Conservation (phyloP, 2,888 invertebrate genomes). For the Salticus scenicus region DNA sequence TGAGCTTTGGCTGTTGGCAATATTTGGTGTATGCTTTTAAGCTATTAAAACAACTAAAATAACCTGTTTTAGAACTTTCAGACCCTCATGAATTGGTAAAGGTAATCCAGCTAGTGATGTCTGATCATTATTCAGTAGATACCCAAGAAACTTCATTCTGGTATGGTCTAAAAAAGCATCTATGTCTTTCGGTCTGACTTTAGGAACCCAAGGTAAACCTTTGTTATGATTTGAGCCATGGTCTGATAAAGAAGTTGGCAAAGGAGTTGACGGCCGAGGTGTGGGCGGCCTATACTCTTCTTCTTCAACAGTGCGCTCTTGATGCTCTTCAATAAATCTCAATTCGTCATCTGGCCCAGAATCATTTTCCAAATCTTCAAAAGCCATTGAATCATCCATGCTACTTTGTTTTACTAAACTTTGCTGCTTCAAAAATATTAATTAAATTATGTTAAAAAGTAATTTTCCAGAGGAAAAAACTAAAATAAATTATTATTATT, state of each 20-base stretch:
- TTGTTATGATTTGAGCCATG: conserved; percentile 72
- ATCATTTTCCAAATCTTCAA: conserved; percentile 82
- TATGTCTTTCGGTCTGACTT: conserved; percentile 94
- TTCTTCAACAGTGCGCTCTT: conserved; percentile 35
- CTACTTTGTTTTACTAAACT: conserved; percentile 94
- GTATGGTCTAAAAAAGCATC: conserved; percentile 94
- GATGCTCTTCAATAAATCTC: conserved; percentile 76
- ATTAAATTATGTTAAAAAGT: too few species aligned
- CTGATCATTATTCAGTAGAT: conserved; percentile 87
- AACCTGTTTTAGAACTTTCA: conserved; percentile 88
- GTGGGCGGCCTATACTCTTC: conserved; percentile 77
- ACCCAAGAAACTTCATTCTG: conserved; percentile 96
- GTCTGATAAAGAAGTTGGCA: conserved; percentile 72
- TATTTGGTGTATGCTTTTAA: too few species aligned
- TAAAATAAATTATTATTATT: too few species aligned
- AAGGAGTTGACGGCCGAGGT: conserved; percentile 78
- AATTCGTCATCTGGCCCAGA: conserved; percentile 76
- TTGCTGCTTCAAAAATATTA: conserved; percentile 39
- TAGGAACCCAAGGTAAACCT: conserved; percentile 95
- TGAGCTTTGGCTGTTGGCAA: too few species aligned
- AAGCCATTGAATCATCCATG: conserved; percentile 87
- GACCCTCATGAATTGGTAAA: conserved; percentile 96
- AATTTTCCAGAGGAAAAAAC: too few species aligned
- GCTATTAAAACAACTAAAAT: too few species aligned
- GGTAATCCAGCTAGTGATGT: conserved; percentile 95